Evolutionary conservation across 2,797 vertebrate genomes (phyloP), one percentile per base, ranked within the genome.

Genomic region (Malurus splendens): DNA sequence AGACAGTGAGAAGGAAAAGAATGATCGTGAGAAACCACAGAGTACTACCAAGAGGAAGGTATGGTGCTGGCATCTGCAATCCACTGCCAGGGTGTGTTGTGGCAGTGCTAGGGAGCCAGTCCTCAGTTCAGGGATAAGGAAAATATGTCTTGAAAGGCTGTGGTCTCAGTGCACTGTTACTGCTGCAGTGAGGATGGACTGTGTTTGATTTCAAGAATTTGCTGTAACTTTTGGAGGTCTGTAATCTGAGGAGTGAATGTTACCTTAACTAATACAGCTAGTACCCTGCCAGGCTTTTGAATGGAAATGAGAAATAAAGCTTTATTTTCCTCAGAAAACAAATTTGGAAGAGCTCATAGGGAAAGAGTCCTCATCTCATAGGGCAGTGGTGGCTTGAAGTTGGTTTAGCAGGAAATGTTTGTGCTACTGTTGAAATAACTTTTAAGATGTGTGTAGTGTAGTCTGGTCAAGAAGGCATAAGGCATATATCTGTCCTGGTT

Each of bases 1-100:
- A 98, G 97, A 98, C 95, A 93, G 97, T 97, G 98, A 98, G 97
- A 98, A 98, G 97, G 98, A 98, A 97, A 98, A 98, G 96, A 96
- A 82, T 0, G 97, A 98, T 45, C 96, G 96, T 33, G 97, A 98
- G 85, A 97, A 97, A 71, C 92, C 93, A 67, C 97, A 97, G 93
- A 96, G 87, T 77, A 95, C 94, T 62, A 94, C 94, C 81, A 98
- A 97, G 86, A 97, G 97, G 86, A 98, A 98, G 97, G 97, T 98
- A 86, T 3, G 7, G 94, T 83, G 60, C 44, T 88, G 67, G 28
- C 25, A 10, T 30, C 68, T 64, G 24, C 25, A 7, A 57, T 54
- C 55, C 19, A 3, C 71, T 1, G 0, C 48, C 33, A 18, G 27
- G 45, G 36, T 6, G 0, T 19, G 54, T 9, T 33, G 33, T 73